phyloP scores from a whole-genome alignment of 2,888 invertebrate genomes.

The Peribatodes rhomboidaria region DNA sequence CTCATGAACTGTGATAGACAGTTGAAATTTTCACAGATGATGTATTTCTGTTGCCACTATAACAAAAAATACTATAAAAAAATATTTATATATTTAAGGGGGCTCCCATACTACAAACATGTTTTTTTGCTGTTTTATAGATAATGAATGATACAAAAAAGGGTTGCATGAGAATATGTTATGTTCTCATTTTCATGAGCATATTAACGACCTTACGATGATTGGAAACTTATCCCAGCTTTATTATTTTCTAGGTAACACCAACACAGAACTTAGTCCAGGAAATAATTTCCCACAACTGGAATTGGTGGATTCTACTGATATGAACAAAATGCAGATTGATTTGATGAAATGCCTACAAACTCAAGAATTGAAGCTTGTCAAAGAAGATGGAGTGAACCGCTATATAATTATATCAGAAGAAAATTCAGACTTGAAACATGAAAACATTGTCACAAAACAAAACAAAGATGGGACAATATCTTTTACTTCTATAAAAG shows the following conservation, averaged over 20 bases:
- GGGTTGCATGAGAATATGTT: no score
- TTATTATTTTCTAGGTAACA: conserved; percentile 22
- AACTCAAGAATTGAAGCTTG: conserved; percentile 67
- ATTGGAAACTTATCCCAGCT: not conserved
- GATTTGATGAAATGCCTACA: conserved; percentile 65
- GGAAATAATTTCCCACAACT: conserved; percentile 37
- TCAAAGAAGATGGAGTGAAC: conserved; percentile 63
- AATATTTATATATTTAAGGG: no score
- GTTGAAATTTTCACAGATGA: no score
- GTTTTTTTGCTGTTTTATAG: no score
- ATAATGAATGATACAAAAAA: no score
- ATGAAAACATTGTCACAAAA: conserved; percentile 69
- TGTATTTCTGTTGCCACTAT: no score
- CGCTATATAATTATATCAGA: conserved; percentile 70
- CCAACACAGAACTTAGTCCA: conserved; percentile 8
- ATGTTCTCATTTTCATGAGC: no score
- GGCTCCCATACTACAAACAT: no score
- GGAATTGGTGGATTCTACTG: conserved; percentile 48
- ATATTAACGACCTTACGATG: no score
- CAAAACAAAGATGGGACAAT: conserved; percentile 80
- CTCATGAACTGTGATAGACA: no score
- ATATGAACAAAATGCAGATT: conserved; percentile 69
- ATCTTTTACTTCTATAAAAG: conserved; percentile 71
- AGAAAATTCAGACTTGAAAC: conserved; percentile 55
- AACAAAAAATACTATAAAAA: no score